Evolutionary conservation across 2,113 vertebrate genomes (phyloP).

Genomic region (Fukomys damarensis): DNA sequence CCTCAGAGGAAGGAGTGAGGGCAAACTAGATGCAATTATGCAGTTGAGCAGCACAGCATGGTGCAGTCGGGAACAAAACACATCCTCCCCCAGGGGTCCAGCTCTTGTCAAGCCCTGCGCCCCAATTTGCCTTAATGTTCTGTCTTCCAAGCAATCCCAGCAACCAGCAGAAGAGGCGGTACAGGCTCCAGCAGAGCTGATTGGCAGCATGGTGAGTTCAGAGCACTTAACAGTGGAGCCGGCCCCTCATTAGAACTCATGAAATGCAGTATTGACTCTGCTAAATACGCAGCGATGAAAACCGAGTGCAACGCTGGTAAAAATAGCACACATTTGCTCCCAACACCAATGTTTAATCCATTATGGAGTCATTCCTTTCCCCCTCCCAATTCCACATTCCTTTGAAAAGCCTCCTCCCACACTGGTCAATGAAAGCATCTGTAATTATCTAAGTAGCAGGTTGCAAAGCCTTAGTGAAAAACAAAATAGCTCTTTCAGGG

Average conservation of each 20-base stretch:
- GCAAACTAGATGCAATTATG: constrained; percentile 51
- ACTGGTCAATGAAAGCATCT: neutral
- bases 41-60: constrained; percentile 73
- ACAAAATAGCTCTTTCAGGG: neutral
- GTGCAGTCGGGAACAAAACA: constrained; percentile 76
- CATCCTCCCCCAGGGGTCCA: constrained; percentile 49
- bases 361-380: neutral
- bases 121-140: constrained; percentile 75
- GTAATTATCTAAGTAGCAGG: neutral
- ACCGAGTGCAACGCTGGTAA: constrained; percentile 41
- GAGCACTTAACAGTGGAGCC: constrained; percentile 75
- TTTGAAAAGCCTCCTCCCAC: neutral
- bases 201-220: constrained; percentile 74
- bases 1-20: neutral
- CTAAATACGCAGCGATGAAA: constrained; percentile 54
- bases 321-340: constrained; percentile 57
- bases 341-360: constrained; percentile 41
- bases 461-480: neutral
- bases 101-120: constrained; percentile 61
- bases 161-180: constrained; percentile 29
- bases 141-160: neutral
- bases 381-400: constrained; percentile 35
- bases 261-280: constrained; percentile 69
- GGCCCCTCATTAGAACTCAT: constrained; percentile 79
- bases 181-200: constrained; percentile 69